Base-by-base conservation (phyloP, 2,888 invertebrate genomes). In the Sarcophaga subvicina region DNA sequence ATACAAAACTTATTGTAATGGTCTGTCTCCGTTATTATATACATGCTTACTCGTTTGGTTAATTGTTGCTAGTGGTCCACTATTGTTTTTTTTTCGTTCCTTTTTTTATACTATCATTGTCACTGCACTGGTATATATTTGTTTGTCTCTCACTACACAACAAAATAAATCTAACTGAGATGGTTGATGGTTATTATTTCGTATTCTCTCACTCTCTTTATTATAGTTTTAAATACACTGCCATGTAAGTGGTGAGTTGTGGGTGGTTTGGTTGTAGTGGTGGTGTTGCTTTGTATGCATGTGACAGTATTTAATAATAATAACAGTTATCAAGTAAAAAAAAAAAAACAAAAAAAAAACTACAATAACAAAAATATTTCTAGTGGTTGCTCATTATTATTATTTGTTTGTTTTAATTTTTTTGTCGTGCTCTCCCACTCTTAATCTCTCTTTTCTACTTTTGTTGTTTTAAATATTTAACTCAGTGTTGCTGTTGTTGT, bases 261-360 rank as follows among this genome's bases (percentile, higher is more conserved):
- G 25, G 60, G 75, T 25, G 20, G 49, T 70, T 62, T 8, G 14
- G 14, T 25, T 62, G 37, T 47, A 37, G n/a, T 72, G 69, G 25
- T 37, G 69, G 37, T 66, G 66, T 66, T 75, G 49, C 37, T 37
- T 8, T 72, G 25, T 75, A 45, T 78, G 80, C 67, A 49, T 79
- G 69, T 70, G 64, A 76, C 67, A 73, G 78, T 81, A 71, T 78
- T 70, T 80, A 75, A 75, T 80, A 87, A 37, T 37, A 37, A 87
- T 84, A 87, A 81, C 78, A 81, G 67, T 76, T 84, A 84, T 84
- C 71, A 81, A 84, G 79, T 78, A 81, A 59, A 79, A 81, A 10
- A 37, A 37, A 0, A 22, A 22, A n/a, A 37, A 37, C 1, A 37
- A 37, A 37, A 37, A 0, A 27, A 27, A 37, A 37, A 75, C 67